These are phyloP conservation scores for Proctacanthus coquilletti DNA, from an alignment of 1,140 invertebrate species.

Conservation along the genomic window DNA sequence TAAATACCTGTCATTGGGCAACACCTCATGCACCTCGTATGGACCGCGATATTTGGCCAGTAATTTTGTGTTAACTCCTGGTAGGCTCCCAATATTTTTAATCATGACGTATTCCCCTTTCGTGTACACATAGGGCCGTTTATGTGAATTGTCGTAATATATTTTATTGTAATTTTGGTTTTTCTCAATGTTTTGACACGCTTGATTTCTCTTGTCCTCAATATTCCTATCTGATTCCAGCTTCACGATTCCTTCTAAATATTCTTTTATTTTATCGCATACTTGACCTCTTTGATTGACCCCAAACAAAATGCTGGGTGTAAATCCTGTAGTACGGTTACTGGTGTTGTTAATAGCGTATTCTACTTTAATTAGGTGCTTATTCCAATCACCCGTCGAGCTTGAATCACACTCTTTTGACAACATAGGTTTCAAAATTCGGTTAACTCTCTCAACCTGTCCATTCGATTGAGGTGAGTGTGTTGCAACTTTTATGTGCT, in stretches of 20 bases:
- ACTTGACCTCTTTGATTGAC: background rate
- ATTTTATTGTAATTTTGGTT: too few relatives aligned
- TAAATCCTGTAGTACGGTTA: background rate
- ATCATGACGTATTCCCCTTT: conserved; percentile 12
- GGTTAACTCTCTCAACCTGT: conserved; percentile 9
- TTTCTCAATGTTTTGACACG: too few relatives aligned
- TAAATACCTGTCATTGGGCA: conserved; percentile 11
- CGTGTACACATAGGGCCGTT: conserved; percentile 7
- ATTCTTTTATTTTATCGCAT: background rate
- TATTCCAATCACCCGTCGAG: background rate
- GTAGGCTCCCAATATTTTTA: conserved; percentile 9
- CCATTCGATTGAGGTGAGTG: conserved; percentile 10
- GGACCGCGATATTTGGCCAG: conserved; percentile 10
- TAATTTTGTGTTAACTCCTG: conserved; percentile 12
- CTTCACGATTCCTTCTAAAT: too few relatives aligned
- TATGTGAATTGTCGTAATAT: conserved; percentile 5
- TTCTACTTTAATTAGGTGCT: background rate
- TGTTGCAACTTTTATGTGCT: conserved; percentile 11
- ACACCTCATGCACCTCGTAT: conserved; percentile 9
- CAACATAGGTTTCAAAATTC: conserved; percentile 1
- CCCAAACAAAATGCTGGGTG: conserved; percentile 2
- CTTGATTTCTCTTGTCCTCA: too few relatives aligned
- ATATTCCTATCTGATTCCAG: too few relatives aligned
- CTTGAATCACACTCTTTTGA: background rate
- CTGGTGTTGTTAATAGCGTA: conserved; percentile 2